Conservation (phyloP, 2,797 vertebrate species). For the Rhinophrynus dorsalis region DNA sequence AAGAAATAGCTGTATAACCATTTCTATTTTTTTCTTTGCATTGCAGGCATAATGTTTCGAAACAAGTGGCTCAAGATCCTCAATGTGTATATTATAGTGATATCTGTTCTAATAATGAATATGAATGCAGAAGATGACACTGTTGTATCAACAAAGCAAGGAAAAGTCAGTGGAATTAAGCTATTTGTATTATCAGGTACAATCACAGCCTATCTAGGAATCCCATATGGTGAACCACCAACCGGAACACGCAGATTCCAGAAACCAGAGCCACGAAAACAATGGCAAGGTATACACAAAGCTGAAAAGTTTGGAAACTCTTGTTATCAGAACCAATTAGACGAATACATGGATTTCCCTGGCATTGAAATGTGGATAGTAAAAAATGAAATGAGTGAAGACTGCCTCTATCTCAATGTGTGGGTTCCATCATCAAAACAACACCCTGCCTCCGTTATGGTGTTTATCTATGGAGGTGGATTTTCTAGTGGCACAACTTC, state of each 20-base stretch:
- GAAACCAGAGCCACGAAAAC: conserved; percentile 59
- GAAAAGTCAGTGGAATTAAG: conserved; percentile 61
- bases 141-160: conserved; percentile 59
- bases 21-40: not conserved
- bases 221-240: conserved; percentile 72
- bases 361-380: conserved; percentile 68
- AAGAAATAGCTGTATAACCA: no score
- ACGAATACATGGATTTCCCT: conserved; percentile 43
- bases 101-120: not conserved
- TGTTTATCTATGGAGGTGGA: conserved; percentile 78
- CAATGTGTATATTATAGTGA: not conserved
- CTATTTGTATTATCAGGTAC: conserved; percentile 51
- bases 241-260: conserved; percentile 63
- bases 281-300: conserved; percentile 60
- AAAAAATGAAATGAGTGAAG: conserved; percentile 69
- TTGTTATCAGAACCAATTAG: conserved; percentile 61
- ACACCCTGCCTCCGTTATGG: conserved; percentile 60
- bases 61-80: not conserved
- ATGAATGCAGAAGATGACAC: conserved; percentile 52
- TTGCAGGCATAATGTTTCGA: not conserved
- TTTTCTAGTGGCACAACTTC: conserved; percentile 65
- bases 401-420: conserved; percentile 76
- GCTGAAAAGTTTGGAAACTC: conserved; percentile 59
- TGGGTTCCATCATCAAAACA: conserved; percentile 67
- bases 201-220: conserved; percentile 70